Conservation (phyloP, 2,113 vertebrate genomes). For the Panthera leo region DNA sequence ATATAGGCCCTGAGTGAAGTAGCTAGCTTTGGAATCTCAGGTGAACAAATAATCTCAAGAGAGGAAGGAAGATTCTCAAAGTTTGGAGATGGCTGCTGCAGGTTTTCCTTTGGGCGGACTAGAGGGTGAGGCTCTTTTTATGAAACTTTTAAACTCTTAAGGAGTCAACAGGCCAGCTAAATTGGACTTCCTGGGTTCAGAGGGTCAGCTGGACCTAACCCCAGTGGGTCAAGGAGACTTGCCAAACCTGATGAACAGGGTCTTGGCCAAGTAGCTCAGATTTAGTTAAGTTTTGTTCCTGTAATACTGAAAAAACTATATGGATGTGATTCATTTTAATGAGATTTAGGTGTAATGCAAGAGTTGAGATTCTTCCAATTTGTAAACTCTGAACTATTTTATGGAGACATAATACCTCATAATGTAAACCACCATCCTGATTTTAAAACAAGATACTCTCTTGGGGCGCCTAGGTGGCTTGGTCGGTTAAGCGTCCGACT, state of each 20-base stretch:
- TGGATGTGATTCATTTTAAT: slow-evolving; percentile 34
- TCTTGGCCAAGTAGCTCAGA: neutral
- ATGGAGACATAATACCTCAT: neutral
- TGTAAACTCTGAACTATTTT: neutral
- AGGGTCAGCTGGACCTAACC: neutral
- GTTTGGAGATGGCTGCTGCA: neutral
- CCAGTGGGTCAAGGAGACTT: slow-evolving; percentile 8
- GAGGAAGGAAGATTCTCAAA: neutral
- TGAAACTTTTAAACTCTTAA: neutral
- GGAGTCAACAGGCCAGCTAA: neutral
- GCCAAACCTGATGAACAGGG: slow-evolving; percentile 34
- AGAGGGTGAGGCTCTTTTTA: neutral
- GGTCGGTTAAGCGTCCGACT: no score
- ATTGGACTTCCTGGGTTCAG: slow-evolving; percentile 13
- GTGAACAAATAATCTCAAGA: neutral
- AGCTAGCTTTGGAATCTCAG: neutral
- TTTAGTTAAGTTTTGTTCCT: slow-evolving; percentile 39
- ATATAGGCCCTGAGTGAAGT: neutral
- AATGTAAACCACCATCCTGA: neutral
- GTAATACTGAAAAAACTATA: neutral
- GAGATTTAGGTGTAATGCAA: neutral
- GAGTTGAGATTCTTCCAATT: neutral
- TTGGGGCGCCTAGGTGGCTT: neutral
- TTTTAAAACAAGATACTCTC: neutral
- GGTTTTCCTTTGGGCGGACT: neutral